Evolutionary conservation across 1,140 invertebrate species (phyloP).

Genomic region (Potamilus streckersoni): DNA sequence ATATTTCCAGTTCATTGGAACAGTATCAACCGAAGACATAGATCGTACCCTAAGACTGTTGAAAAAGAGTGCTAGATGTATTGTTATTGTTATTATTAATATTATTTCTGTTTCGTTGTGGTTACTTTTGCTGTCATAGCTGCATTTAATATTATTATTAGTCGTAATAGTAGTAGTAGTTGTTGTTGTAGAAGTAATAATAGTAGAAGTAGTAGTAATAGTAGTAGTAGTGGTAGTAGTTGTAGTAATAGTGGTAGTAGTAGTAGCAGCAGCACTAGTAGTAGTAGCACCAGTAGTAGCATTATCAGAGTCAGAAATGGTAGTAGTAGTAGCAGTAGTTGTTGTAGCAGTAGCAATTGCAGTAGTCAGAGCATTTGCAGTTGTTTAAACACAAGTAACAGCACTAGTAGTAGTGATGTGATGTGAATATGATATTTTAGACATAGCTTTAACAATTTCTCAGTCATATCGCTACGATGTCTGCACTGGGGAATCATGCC

Average conservation of each 20-base stretch:
- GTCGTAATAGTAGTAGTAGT: background rate
- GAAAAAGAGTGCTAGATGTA: no score
- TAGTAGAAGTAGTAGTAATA: background rate
- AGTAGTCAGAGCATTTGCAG: no score
- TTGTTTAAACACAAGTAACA: no score
- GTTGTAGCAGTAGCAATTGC: background rate
- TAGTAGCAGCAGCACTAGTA: conserved; percentile 10
- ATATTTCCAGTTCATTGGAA: no score
- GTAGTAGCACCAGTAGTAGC: conserved; percentile 3
- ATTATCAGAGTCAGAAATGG: background rate
- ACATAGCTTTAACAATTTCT: no score
- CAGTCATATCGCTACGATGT: no score
- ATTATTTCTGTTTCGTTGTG: background rate
- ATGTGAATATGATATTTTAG: no score
- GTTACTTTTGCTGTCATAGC: no score
- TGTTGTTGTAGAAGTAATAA: background rate
- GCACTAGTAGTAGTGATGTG: background rate
- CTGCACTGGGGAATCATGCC: no score
- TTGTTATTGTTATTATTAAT: background rate
- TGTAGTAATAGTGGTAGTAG: conserved; percentile 10
- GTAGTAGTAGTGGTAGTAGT: background rate
- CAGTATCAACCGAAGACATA: no score
- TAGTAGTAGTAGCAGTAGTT: conserved; percentile 4
- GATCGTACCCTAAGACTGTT: no score
- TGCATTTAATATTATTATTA: no score